These are phyloP conservation scores for Dolichopus griseipennis DNA, from an alignment of 2,888 invertebrate genomes.

Conservation along the genomic window DNA sequence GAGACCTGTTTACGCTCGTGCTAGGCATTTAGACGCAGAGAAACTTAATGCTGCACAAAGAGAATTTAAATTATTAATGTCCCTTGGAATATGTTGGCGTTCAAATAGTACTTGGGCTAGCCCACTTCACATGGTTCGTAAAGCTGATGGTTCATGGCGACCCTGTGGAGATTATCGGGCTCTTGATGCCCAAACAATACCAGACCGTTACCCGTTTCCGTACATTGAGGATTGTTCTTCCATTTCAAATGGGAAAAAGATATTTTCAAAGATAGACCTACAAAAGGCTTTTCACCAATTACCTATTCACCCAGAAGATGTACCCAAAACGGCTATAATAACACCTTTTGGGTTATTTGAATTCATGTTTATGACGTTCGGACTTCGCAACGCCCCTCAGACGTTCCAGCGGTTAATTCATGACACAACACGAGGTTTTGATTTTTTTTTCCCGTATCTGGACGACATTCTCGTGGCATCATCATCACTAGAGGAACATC, in stretches of 20 bases:
- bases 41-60: no score
- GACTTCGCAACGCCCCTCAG: constrained; percentile 33
- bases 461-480: constrained; percentile 30
- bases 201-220: constrained; percentile 32
- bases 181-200: constrained; percentile 28
- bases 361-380: constrained; percentile 31
- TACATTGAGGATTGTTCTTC: no score
- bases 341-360: constrained; percentile 36
- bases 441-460: constrained; percentile 26
- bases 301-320: constrained; percentile 27
- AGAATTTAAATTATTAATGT: no score
- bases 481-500: constrained; percentile 21
- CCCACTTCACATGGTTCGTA: constrained; percentile 32
- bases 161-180: constrained; percentile 30
- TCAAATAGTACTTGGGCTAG: no score
- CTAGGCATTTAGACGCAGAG: no score
- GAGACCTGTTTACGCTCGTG: no score
- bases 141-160: constrained; percentile 26
- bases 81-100: constrained; percentile 35
- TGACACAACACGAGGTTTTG: constrained; percentile 24
- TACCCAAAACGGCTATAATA: constrained; percentile 29
- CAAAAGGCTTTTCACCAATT: constrained; percentile 31
- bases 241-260: constrained; percentile 25
- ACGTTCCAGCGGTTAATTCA: constrained; percentile 35
- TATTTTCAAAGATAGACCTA: constrained; percentile 30